Conservation (phyloP, 2,113 vertebrate genomes). For the Eurypyga helias region DNA sequence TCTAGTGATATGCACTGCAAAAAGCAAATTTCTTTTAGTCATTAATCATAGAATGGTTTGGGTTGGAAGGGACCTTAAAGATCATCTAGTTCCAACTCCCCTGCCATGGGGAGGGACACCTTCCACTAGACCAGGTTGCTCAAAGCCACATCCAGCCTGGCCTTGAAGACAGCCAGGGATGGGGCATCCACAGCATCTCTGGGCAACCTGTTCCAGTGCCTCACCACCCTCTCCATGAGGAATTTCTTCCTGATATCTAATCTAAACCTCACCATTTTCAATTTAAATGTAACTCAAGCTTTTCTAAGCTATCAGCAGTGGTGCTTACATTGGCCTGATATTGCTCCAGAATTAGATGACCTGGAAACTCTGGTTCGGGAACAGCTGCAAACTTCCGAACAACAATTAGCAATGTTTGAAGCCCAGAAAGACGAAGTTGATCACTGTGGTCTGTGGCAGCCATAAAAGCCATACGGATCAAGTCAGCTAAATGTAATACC, state of each 20-base stretch:
- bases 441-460: conserved; percentile 94
- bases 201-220: too few species aligned
- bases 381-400: conserved; percentile 86
- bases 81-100: too few species aligned
- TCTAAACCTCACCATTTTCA: too few species aligned
- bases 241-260: too few species aligned
- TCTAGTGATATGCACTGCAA: background rate
- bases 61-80: too few species aligned
- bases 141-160: too few species aligned
- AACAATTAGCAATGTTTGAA: conserved; percentile 85
- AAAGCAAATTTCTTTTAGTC: background rate
- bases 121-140: too few species aligned
- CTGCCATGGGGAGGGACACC: too few species aligned
- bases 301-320: background rate
- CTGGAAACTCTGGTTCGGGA: conserved; percentile 93
- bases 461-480: conserved; percentile 98
- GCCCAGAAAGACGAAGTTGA: conserved; percentile 88
- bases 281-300: background rate
- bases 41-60: too few species aligned
- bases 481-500: conserved; percentile 89
- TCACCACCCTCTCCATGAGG: too few species aligned
- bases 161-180: too few species aligned
- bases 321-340: conserved; percentile 94
- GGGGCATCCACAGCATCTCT: too few species aligned
- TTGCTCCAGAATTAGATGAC: conserved; percentile 93